Base-by-base conservation (phyloP, 2,888 invertebrate species). In the Pammene aurita region DNA sequence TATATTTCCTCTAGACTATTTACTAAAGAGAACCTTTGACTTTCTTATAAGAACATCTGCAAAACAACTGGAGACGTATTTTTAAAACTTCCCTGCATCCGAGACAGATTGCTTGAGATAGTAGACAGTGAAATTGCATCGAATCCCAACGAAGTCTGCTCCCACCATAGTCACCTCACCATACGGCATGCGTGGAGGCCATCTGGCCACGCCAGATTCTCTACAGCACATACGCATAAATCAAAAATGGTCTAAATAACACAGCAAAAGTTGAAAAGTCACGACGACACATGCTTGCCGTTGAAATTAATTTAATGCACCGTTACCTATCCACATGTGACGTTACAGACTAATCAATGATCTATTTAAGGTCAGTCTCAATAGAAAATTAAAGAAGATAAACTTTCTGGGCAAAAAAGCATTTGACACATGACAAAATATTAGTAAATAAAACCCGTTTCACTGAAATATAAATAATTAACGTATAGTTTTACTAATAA, bases 251-350 rank as follows among this genome's bases (percentile, higher is more conserved):
- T 44, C 60, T 11, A 55, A 60, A 61, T 66, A 61, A 56, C 44
- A 66, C 57, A 44, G 55, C 71, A 71, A 77, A 72, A 79, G 57
- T 74, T 75, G 64, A 56, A 71, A 77, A 85, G 86, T 85, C 88
- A 89, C 82, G 87, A 89, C 88, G 84, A 84, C 89, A 88, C 88
- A 89, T 89, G 89, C 82, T 81, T 83, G 82, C 81, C 81, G 83
- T 86, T 83, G 79, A 73, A 71, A 77, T 70, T 82, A 86, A 88
- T 86, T 86, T 81, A 84, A 84, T n/a, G n/a, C 14, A 14, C 26
- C 2, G 41, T 57, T 57, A 42, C 14, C 7, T 9, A 38, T 16
- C 16, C 34, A 38, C 4, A 50, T 18, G 50, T 56, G 14, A 14
- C 5, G 35, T 38, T 38, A 9, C 38, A 38, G 7, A 38, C 6